These are phyloP conservation scores for Elgaria multicarinata DNA, from an alignment of 2,113 vertebrate species.

Conservation along the genomic window DNA sequence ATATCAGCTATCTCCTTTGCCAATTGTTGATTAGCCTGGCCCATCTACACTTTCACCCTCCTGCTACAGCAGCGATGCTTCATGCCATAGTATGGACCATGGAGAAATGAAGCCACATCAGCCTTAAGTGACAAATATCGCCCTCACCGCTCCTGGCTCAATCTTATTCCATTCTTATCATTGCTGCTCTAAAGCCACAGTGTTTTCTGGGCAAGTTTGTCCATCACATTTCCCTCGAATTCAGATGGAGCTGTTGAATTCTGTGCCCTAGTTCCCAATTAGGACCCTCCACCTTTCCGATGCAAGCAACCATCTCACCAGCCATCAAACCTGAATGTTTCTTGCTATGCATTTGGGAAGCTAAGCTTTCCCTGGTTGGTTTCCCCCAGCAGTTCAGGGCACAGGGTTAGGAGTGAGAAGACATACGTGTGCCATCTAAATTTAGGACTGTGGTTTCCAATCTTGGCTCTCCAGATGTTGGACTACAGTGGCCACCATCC, in stretches of 20 bases:
- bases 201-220: neutral
- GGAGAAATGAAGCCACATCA: neutral
- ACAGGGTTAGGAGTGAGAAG: neutral
- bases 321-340: neutral
- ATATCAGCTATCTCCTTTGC: neutral
- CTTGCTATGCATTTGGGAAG: neutral
- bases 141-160: neutral
- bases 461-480: neutral
- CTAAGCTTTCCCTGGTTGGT: neutral
- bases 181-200: neutral
- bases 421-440: too few species aligned
- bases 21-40: neutral
- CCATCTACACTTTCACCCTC: neutral
- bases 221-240: neutral
- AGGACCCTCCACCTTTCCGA: neutral
- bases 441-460: too few species aligned
- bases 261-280: neutral
- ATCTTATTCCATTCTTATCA: neutral
- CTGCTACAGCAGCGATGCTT: neutral
- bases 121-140: neutral
- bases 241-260: too few species aligned
- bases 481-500: neutral
- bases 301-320: neutral
- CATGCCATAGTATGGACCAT: neutral
- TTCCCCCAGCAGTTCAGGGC: neutral